A percentile compares a stretch with the other conserved stretches of the same genome.
Conservation (phyloP, 2,113 vertebrate species). For the Emberiza fucata region DNA sequence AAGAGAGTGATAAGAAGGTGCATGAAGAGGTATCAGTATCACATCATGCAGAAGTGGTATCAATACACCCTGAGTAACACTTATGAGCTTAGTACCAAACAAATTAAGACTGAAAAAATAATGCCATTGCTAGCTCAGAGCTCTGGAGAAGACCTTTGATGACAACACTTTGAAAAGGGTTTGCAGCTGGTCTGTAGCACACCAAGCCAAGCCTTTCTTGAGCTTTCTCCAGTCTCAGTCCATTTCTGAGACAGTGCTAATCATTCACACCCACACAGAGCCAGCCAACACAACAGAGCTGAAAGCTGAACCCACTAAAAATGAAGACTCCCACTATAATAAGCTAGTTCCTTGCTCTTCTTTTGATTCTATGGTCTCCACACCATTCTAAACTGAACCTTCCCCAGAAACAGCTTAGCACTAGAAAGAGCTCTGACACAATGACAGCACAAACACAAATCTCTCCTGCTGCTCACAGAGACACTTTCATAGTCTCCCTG, state of each 20-base stretch:
- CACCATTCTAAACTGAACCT: not conserved
- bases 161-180: not conserved
- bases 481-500: not conserved
- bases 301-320: not conserved
- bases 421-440: not conserved
- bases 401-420: not conserved
- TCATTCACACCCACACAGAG: not conserved
- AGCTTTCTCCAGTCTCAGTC: not conserved
- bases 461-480: not conserved
- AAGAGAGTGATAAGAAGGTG: not conserved
- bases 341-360: not conserved
- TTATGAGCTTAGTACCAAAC: not conserved
- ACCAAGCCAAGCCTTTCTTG: not conserved
- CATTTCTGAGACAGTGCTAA: not conserved
- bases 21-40: not conserved
- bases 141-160: not conserved
- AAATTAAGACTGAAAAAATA: not conserved
- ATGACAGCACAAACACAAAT: not conserved
- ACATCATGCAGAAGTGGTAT: not conserved
- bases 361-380: not conserved
- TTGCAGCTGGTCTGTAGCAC: not conserved
- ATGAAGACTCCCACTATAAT: not conserved
- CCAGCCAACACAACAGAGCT: not conserved
- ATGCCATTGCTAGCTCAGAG: not conserved
- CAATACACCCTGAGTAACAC: not conserved